Conservation (phyloP, 53 echinoderm and acorn worm species). For the Henricia sp. region DNA sequence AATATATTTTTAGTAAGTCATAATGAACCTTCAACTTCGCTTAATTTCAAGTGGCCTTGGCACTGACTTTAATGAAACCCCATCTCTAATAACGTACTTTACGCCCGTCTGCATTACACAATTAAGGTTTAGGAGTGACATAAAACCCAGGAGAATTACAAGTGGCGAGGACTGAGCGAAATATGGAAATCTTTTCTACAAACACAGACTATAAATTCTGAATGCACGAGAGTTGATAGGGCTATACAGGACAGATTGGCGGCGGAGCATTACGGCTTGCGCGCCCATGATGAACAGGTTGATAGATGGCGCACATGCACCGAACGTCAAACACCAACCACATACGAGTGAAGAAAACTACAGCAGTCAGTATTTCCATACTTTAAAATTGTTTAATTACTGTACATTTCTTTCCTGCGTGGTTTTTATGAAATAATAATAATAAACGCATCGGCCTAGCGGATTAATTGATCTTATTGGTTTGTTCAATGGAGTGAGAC, state of each 20-base stretch:
- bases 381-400: constrained; percentile 59
- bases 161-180: neutral
- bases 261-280: neutral
- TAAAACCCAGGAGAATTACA: neutral
- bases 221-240: neutral
- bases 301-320: constrained; percentile 23
- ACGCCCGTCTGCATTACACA: constrained; percentile 12
- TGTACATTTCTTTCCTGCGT: neutral
- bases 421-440: constrained; percentile 30
- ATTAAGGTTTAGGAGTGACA: neutral
- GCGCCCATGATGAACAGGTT: neutral
- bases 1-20: no score
- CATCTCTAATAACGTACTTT: constrained; percentile 9
- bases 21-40: constrained; percentile 11
- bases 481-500: constrained; percentile 47
- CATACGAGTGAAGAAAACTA: neutral
- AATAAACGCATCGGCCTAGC: constrained; percentile 13
- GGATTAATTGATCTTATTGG: constrained; percentile 55
- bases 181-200: constrained; percentile 4
- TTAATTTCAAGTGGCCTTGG: neutral
- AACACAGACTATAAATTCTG: constrained; percentile 15
- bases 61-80: constrained; percentile 33
- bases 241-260: neutral
- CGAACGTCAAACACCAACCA: constrained; percentile 15
- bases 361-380: constrained; percentile 27